Conservation (phyloP, 2,113 vertebrate genomes). For the Brachyistius frenatus region DNA sequence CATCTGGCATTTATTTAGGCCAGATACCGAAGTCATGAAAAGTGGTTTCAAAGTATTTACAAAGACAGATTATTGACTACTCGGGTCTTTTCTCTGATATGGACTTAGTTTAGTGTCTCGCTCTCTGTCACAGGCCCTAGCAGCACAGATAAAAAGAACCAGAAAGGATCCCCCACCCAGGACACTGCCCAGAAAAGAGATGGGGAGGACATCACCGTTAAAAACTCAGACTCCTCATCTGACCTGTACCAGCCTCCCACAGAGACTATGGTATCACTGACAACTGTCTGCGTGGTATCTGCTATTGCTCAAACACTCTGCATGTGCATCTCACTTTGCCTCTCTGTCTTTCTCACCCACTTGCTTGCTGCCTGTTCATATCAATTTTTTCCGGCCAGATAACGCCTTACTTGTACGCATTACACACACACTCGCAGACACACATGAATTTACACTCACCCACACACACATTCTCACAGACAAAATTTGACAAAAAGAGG, state of each 20-base stretch:
- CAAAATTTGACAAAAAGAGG: slow-evolving; percentile 52
- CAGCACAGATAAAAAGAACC: slow-evolving; percentile 42
- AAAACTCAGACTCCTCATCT: slow-evolving; percentile 28
- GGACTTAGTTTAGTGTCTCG: neutral
- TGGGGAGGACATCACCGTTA: slow-evolving; percentile 53
- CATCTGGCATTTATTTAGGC: too few species aligned
- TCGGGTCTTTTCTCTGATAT: neutral
- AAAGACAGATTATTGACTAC: too few species aligned
- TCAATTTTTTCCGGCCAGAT: slow-evolving; percentile 63
- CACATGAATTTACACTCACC: slow-evolving; percentile 41
- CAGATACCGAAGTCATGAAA: too few species aligned
- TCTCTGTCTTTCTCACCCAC: slow-evolving; percentile 66
- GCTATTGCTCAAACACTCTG: slow-evolving; percentile 57
- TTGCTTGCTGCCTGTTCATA: slow-evolving; percentile 68
- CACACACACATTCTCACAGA: slow-evolving; percentile 33
- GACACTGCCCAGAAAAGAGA: slow-evolving; percentile 5
- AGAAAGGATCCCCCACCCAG: slow-evolving; percentile 52
- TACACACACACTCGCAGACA: slow-evolving; percentile 34
- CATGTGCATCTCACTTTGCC: slow-evolving; percentile 44
- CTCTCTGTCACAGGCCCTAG: slow-evolving; percentile 45
- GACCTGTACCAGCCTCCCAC: slow-evolving; percentile 61
- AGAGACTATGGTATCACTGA: slow-evolving; percentile 71
- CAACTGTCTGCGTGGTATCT: slow-evolving; percentile 65
- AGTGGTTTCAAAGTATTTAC: too few species aligned
- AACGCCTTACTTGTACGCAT: slow-evolving; percentile 37